Conservation (phyloP, 2,888 invertebrate species). For the Drosophila seclusa region DNA sequence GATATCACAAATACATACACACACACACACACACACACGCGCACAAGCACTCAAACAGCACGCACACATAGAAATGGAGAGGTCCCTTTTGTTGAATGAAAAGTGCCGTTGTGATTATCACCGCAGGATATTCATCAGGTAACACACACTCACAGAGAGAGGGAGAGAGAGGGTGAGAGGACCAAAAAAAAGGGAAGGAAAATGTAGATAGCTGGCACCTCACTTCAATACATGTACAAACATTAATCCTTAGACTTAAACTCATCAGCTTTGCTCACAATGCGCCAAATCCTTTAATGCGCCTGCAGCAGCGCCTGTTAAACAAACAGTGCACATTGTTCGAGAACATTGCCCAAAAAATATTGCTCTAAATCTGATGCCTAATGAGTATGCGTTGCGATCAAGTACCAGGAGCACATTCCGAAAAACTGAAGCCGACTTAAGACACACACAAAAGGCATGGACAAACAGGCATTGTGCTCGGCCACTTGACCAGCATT, state of each 20-base stretch:
- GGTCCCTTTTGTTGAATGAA: conserved; percentile 44
- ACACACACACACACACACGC: neutral
- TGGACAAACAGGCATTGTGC: conserved; percentile 18
- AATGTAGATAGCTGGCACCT: conserved; percentile 6
- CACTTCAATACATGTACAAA: conserved; percentile 8
- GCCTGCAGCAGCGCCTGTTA: conserved; percentile 30
- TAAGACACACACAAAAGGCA: neutral
- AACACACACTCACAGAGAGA: neutral
- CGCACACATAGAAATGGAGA: conserved; percentile 8
- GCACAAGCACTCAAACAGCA: conserved; percentile 7
- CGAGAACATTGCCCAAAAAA: conserved; percentile 23
- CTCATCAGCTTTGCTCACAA: conserved; percentile 41
- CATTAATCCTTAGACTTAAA: conserved; percentile 36
- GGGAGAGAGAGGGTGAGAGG: neutral
- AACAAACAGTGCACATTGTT: conserved; percentile 30
- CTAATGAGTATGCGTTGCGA: conserved; percentile 47
- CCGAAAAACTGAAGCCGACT: conserved; percentile 1
- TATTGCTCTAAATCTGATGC: conserved; percentile 59
- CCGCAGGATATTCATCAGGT: conserved; percentile 57
- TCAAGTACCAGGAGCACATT: conserved; percentile 12
- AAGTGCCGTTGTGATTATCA: conserved; percentile 65
- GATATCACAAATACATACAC: conserved; percentile 28
- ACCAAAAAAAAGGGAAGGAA: neutral
- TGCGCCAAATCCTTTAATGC: conserved; percentile 65
- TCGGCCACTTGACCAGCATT: conserved; percentile 32